phyloP scores from a whole-genome alignment of 2,113 vertebrate genomes.

The Globicephala melas region DNA sequence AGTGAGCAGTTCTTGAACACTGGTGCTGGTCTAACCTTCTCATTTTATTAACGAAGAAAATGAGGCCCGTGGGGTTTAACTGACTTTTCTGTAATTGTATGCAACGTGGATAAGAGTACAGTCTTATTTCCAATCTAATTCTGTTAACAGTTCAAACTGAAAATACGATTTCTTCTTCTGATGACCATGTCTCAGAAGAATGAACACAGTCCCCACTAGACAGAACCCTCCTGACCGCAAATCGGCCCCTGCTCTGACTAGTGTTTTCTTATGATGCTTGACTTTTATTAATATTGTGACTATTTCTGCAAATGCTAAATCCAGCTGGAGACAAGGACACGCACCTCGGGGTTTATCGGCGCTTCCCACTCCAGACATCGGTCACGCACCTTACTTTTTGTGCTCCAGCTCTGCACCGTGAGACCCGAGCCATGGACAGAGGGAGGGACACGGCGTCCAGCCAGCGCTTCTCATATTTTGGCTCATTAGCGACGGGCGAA shows the following conservation, averaged over 20 bases:
- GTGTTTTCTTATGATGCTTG: not conserved
- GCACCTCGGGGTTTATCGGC: constrained; percentile 33
- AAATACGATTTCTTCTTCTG: not conserved
- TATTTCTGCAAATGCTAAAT: not conserved
- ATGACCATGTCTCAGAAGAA: not conserved
- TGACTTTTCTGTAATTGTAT: not conserved
- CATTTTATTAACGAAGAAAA: not conserved
- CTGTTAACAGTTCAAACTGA: not conserved
- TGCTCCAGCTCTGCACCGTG: constrained; percentile 89
- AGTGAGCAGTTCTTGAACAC: accelerated
- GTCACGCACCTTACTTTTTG: constrained; percentile 93
- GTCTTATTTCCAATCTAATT: not conserved
- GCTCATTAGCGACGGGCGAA: constrained; percentile 90
- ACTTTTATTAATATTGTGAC: not conserved
- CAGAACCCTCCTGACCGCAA: not conserved
- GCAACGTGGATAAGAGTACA: not conserved
- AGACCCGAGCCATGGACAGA: constrained; percentile 93
- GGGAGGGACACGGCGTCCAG: constrained; percentile 90
- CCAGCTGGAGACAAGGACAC: not conserved
- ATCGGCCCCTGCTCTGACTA: accelerated
- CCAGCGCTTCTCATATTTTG: constrained; percentile 96
- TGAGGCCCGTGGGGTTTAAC: not conserved
- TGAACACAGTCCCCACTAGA: no score
- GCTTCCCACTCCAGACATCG: not conserved
- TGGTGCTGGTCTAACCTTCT: not conserved